These are phyloP conservation scores for Romanomermis culicivorax DNA, from an alignment of 2,888 invertebrate genomes.

Conservation along the genomic window DNA sequence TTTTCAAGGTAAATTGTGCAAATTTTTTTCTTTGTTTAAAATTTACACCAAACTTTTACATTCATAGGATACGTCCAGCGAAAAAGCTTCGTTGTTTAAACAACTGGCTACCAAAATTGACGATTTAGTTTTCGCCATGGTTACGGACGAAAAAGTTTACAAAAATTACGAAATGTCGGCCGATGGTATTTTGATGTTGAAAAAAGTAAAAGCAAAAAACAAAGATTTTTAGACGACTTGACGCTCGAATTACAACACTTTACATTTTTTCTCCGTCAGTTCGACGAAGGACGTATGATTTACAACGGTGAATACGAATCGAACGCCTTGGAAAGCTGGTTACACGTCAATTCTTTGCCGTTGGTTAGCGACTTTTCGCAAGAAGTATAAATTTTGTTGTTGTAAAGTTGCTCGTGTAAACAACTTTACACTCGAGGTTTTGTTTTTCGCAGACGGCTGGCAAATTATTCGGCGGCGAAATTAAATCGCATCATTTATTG, in stretches of 20 bases:
- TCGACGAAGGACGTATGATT: slow-evolving; percentile 25
- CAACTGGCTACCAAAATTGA: slow-evolving; percentile 57
- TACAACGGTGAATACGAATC: slow-evolving; percentile 17
- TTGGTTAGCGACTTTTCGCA: slow-evolving; percentile 28
- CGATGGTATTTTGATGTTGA: slow-evolving; percentile 64
- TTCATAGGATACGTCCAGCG: slow-evolving; percentile 45
- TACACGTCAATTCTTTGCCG: slow-evolving; percentile 26
- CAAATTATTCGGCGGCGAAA: slow-evolving; percentile 91
- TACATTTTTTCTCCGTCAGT: slow-evolving; percentile 16
- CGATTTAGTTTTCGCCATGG: slow-evolving; percentile 68
- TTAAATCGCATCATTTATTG: slow-evolving; percentile 82
- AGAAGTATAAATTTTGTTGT: slow-evolving; percentile 7
- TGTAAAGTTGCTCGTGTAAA: background rate
- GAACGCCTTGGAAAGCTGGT: slow-evolving; percentile 14
- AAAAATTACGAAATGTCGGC: slow-evolving; percentile 55
- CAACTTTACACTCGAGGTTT: background rate
- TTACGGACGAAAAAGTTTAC: slow-evolving; percentile 52
- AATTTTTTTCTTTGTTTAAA: background rate
- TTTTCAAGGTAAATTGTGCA: slow-evolving; percentile 40
- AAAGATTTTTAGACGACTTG: too few relatives aligned
- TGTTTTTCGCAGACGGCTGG: slow-evolving; percentile 48
- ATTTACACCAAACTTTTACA: background rate
- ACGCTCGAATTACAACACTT: too few relatives aligned
- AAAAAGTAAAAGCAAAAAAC: slow-evolving; percentile 42
- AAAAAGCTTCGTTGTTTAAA: slow-evolving; percentile 59